A percentile compares a stretch with the other conserved stretches of the same genome.
phyloP scores from a whole-genome alignment of 1,140 invertebrate species.

The Dreissena polymorpha region DNA sequence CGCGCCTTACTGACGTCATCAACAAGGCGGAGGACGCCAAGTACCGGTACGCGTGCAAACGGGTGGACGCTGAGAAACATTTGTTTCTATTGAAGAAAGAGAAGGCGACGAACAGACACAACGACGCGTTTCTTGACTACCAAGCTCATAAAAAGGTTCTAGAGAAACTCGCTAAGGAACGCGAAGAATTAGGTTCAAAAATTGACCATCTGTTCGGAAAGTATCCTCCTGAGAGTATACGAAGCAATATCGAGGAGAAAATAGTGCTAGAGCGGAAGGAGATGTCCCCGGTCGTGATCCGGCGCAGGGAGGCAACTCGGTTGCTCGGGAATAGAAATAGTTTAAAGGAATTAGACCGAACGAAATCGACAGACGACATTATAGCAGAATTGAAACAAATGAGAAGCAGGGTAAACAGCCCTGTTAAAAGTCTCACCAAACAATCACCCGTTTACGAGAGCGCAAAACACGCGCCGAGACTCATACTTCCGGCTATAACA shows the following conservation, averaged over 20 bases:
- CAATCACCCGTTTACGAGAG: background rate
- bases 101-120: slow-evolving; percentile 40
- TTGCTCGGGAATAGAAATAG: slow-evolving; percentile 27
- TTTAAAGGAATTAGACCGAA: slow-evolving; percentile 8
- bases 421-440: slow-evolving; percentile 4
- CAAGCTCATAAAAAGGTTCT: slow-evolving; percentile 45
- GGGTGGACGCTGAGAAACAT: slow-evolving; percentile 47
- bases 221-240: slow-evolving; percentile 45
- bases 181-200: slow-evolving; percentile 8
- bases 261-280: slow-evolving; percentile 42
- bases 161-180: slow-evolving; percentile 50
- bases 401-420: slow-evolving; percentile 32
- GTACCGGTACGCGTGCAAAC: slow-evolving; percentile 42
- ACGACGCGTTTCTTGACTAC: slow-evolving; percentile 39
- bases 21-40: slow-evolving; percentile 52
- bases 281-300: slow-evolving; percentile 26
- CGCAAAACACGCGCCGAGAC: slow-evolving; percentile 22
- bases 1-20: slow-evolving; percentile 46
- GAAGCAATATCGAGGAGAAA: slow-evolving; percentile 35
- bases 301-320: slow-evolving; percentile 38
- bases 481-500: slow-evolving; percentile 53
- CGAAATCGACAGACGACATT: slow-evolving; percentile 20
- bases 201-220: slow-evolving; percentile 30
- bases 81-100: slow-evolving; percentile 45
- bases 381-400: slow-evolving; percentile 32